phyloP scores from a whole-genome alignment of 64 coral and sea anemone genomes.

The Stichodactyla mertensii region DNA sequence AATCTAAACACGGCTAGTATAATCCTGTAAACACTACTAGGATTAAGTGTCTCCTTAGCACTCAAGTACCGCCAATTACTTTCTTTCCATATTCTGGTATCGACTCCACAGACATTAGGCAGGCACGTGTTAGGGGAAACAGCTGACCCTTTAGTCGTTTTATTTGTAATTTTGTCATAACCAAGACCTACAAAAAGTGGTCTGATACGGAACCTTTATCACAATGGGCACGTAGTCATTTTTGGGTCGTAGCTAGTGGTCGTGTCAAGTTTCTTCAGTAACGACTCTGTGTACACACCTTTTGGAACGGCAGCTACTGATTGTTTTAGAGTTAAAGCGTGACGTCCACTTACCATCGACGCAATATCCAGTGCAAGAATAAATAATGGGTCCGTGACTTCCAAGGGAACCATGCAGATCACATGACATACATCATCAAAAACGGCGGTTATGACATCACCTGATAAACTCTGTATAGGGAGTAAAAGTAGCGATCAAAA shows the following conservation, averaged over 20 bases:
- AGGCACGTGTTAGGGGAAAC: background rate
- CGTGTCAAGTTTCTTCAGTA: background rate
- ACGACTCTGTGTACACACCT: constrained; percentile 11
- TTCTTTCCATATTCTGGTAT: background rate
- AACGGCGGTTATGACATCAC: background rate
- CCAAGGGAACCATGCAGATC: constrained; percentile 32
- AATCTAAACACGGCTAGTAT: background rate
- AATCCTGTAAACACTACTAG: background rate
- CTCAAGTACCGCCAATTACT: background rate
- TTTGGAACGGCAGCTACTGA: constrained; percentile 6
- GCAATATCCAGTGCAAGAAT: constrained; percentile 33
- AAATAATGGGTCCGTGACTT: constrained; percentile 36
- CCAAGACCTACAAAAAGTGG: too few relatives aligned
- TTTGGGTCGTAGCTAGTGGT: background rate
- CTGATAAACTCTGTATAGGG: background rate
- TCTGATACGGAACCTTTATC: too few relatives aligned
- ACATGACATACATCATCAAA: constrained; percentile 46
- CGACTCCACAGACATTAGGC: background rate
- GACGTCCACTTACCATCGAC: background rate
- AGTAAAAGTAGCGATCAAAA: background rate
- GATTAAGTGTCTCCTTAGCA: background rate
- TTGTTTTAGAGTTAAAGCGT: background rate
- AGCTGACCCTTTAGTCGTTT: too few relatives aligned
- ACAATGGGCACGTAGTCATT: background rate
- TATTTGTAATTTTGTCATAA: too few relatives aligned